Base-by-base conservation (phyloP, 1,140 invertebrate species). In the Drosophila novamexicana region DNA sequence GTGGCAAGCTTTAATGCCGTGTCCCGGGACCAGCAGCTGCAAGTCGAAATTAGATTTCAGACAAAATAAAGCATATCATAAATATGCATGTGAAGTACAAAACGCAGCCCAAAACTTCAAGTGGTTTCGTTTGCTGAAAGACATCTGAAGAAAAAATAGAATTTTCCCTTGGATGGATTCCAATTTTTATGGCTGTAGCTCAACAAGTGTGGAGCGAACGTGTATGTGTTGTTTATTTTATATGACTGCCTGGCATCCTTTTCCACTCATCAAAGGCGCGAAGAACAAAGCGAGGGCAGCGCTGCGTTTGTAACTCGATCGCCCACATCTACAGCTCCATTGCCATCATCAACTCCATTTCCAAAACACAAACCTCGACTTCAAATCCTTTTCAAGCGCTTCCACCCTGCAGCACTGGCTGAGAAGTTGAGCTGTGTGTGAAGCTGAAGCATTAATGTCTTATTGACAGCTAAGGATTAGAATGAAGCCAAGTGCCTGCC, bases 391-490 rank as follows among this genome's bases (percentile, higher is more conserved):
- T 69, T 70, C 39, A 45, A 63, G 40, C 49, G 40, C 18, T 63
- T 12, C 37, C 22, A 56, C 53, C 42, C 42, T 7, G 29, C 29
- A 59, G 57, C 57, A 45, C 36, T 40, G 56, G 22, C 42, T 68
- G 67, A 75, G 67, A 52, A 40, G 18, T 64, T 64, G 61, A 64
- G 61, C 67, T 69, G 52, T 59, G 71, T 66, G 63, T 59, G 75
- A 59, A 74, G 57, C 52, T 72, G 67, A 63, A 36, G 83, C 83
- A 79, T 86, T 89, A 86, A 86, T 86, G 84, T 86, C 83, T 86
- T 88, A 86, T 86, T 86, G 83, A 86, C 83, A 86, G 83, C 83
- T 83, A 73, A 58, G 84, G 83, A 86, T 86, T 86, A 86, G 83
- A 89, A 70, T 72, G 69, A 79, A 83, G 76, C 72, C 83, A 79